Conservation (phyloP, 2,888 invertebrate species). For the Lissocephala sabroskyi region DNA sequence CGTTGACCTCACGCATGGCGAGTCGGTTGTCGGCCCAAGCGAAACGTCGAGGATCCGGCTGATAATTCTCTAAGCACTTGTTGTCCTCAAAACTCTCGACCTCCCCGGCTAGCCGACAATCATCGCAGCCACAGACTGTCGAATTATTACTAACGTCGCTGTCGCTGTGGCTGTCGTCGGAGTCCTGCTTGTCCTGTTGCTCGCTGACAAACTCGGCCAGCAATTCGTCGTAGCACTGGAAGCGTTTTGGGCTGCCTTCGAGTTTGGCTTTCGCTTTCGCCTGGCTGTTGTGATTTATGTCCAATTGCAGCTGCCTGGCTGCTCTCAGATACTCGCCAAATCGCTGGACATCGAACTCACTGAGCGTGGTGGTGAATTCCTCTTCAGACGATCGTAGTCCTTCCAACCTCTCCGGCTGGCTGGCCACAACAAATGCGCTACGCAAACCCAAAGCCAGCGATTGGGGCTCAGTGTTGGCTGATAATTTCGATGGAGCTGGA, state of each 20-base stretch:
- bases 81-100: slow-evolving; percentile 12
- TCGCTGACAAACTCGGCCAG: slow-evolving; percentile 58
- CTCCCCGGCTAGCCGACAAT: slow-evolving; percentile 31
- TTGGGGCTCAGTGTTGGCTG: too few species aligned
- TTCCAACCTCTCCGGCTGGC: slow-evolving; percentile 16
- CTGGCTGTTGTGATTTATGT: slow-evolving; percentile 28
- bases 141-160: not conserved
- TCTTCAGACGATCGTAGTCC: too few species aligned
- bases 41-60: too few species aligned
- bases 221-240: slow-evolving; percentile 67
- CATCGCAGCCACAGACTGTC: slow-evolving; percentile 40
- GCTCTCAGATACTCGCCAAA: slow-evolving; percentile 52
- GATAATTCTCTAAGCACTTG: slow-evolving; percentile 9
- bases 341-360: slow-evolving; percentile 68
- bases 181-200: slow-evolving; percentile 29
- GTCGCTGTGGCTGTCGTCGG: too few species aligned
- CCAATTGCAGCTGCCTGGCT: slow-evolving; percentile 44
- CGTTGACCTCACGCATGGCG: slow-evolving; percentile 73
- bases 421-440: slow-evolving; percentile 46
- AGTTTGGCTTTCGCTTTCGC: slow-evolving; percentile 8
- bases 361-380: slow-evolving; percentile 36
- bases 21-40: not conserved
- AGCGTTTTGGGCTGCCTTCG: slow-evolving; percentile 17
- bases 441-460: too few species aligned
- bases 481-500: too few species aligned